Conservation (phyloP, 1,140 invertebrate genomes). For the Pseudomyrmex dendroicus region DNA sequence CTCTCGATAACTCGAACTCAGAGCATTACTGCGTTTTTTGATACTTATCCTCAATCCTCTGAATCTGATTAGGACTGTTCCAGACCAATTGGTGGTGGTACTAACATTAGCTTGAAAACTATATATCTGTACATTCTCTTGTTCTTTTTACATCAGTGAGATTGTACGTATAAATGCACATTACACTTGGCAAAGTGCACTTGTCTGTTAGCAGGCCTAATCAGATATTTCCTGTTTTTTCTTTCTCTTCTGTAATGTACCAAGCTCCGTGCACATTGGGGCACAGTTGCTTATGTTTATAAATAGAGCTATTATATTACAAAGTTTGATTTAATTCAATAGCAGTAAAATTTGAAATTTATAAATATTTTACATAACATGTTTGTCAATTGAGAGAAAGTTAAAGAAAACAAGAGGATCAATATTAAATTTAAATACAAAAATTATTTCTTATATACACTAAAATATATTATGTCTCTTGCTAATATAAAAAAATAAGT, state of each 20-base stretch:
- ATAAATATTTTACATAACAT: not conserved
- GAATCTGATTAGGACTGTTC: constrained; percentile 86
- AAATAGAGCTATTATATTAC: not conserved
- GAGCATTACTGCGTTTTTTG: constrained; percentile 82
- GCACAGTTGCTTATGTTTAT: constrained; percentile 9
- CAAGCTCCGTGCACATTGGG: not conserved
- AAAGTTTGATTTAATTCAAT: not conserved
- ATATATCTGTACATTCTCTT: constrained; percentile 11
- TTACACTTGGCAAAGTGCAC: constrained; percentile 55
- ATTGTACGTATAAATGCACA: constrained; percentile 29
- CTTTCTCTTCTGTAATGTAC: constrained; percentile 42
- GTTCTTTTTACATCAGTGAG: constrained; percentile 22
- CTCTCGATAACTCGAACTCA: constrained; percentile 30
- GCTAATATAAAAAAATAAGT: no score
- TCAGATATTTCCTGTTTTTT: constrained; percentile 79
- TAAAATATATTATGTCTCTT: no score
- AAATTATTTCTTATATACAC: not conserved
- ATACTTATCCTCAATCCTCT: constrained; percentile 74
- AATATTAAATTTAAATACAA: not conserved
- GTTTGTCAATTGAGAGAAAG: not conserved
- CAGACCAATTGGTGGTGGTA: constrained; percentile 82
- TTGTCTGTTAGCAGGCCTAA: constrained; percentile 82
- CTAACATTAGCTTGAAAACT: constrained; percentile 72
- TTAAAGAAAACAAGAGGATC: not conserved
- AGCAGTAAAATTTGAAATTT: constrained; percentile 1